phyloP scores from a whole-genome alignment of 2,113 vertebrate genomes.

The Alaudala cheleensis region DNA sequence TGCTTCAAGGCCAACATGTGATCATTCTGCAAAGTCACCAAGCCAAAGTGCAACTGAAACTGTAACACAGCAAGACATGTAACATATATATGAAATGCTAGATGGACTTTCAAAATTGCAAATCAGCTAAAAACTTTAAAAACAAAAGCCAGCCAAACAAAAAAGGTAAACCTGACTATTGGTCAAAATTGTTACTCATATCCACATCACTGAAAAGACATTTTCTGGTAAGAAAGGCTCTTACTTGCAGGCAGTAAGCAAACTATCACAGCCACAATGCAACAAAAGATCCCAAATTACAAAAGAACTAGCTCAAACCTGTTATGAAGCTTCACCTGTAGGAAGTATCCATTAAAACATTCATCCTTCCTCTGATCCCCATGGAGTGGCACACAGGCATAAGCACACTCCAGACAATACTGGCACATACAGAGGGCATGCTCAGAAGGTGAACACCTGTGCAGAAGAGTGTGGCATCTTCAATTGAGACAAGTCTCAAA shows the following conservation, averaged over 20 bases:
- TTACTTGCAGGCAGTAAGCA: not conserved
- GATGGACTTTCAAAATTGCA: not conserved
- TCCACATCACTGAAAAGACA: not conserved
- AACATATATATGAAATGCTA: not conserved
- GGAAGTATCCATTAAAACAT: not conserved
- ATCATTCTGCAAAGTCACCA: not conserved
- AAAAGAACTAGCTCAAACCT: not conserved
- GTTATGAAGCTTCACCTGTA: not conserved
- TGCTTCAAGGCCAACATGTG: not conserved
- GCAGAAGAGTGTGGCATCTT: not conserved
- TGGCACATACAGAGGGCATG: not conserved
- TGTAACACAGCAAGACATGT: not conserved
- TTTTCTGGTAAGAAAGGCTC: not conserved
- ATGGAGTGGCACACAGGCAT: not conserved
- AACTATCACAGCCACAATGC: not conserved
- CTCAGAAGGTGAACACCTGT: not conserved
- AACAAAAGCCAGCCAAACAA: not conserved
- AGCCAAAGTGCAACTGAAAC: not conserved
- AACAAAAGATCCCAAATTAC: not conserved
- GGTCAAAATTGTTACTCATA: not conserved
- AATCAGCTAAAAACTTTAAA: not conserved
- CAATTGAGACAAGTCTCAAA: not conserved
- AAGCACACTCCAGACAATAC: not conserved
- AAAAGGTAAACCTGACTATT: not conserved
- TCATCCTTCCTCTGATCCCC: rapidly evolving